These are phyloP conservation scores for Aethes cnicana DNA, from an alignment of 2,888 invertebrate species.

Conservation along the genomic window DNA sequence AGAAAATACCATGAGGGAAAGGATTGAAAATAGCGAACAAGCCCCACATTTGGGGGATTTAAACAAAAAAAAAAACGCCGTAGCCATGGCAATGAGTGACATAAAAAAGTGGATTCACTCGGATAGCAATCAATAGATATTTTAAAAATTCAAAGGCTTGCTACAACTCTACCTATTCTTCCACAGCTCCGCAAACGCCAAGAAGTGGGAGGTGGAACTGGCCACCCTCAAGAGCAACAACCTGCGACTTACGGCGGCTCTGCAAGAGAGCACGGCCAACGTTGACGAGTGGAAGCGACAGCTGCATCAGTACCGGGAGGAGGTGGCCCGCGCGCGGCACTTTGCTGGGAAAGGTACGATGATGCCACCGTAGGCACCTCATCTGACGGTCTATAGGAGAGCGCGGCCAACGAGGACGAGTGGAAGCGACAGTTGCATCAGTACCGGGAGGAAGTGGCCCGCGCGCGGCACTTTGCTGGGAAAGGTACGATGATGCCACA, in stretches of 20 bases:
- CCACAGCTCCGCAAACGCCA: conserved; percentile 96
- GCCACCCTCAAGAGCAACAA: conserved; percentile 98
- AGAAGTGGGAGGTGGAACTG: conserved; percentile 99
- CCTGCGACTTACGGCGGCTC: conserved; percentile 94
- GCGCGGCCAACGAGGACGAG: conserved; percentile 98
- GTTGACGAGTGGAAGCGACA: conserved; percentile 99
- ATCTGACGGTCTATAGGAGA: conserved; percentile 96
- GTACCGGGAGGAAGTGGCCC: conserved; percentile 94
- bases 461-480: conserved; percentile 83
- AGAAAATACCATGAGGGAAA: too few relatives aligned
- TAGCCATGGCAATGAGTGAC: too few relatives aligned
- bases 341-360: conserved; percentile 75
- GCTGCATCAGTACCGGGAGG: conserved; percentile 94
- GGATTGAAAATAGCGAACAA: too few relatives aligned
- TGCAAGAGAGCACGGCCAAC: conserved; percentile 97
- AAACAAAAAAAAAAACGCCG: too few relatives aligned
- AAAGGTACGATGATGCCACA: too few relatives aligned
- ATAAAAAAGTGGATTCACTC: too few relatives aligned
- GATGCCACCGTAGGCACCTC: too few relatives aligned
- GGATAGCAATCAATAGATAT: too few relatives aligned
- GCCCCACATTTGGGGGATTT: too few relatives aligned
- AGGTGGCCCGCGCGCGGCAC: conserved; percentile 90
- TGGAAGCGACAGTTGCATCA: conserved; percentile 98
- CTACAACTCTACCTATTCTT: too few relatives aligned
- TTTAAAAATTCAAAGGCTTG: too few relatives aligned